Evolutionary conservation across 2,888 invertebrate species (phyloP), one percentile per base, ranked within the genome.

Genomic region (Rhimphoctona megacephalus): DNA sequence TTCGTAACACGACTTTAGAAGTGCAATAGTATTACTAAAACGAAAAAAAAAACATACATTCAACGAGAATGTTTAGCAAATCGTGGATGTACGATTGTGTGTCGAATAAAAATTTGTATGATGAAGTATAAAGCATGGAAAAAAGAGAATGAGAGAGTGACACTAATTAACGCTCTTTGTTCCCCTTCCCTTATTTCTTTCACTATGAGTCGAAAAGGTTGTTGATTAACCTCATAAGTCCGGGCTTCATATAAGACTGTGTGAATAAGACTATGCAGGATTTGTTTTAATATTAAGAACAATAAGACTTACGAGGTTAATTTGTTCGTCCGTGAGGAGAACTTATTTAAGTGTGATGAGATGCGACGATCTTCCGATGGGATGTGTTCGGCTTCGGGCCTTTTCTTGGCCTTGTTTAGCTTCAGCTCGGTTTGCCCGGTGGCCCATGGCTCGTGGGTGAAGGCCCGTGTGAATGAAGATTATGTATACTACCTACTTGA

Each of bases 381-480:
- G 72, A 36, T 81, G 74, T 54, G 86, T 81, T 83, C 81, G 87
- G 43, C 87, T 72, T 74, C 57, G 83, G 84, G 36, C 85, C 73
- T 61, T 82, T 82, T 52, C 36, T 36, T 70, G 81, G 84, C 86
- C 86, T 81, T 43, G 89, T 89, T 90, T 92, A 92, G 89, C 92
- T 92, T 92, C 92, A 92, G 92, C 92, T 92, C 61, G 92, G 92
- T 85, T 92, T 92, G 54, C 90, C 90, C 30, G 92, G 90, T 19
- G 92, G 92, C 72, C 92, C 92, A 72, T 92, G 92, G 76, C 91
- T 92, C 85, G 92, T 91, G 36, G 92, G 92, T 83, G 92, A 91
- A 49, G 92, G 92, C 83, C 92, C 92, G 82, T 92, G 92, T 46
- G 92, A 90, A 86, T 92, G 92, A 84, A 92, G 90, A 84, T 92